Evolutionary conservation across 2,113 vertebrate species (phyloP), one percentile per base, ranked within the genome.

Genomic region (Perccottus glenii): DNA sequence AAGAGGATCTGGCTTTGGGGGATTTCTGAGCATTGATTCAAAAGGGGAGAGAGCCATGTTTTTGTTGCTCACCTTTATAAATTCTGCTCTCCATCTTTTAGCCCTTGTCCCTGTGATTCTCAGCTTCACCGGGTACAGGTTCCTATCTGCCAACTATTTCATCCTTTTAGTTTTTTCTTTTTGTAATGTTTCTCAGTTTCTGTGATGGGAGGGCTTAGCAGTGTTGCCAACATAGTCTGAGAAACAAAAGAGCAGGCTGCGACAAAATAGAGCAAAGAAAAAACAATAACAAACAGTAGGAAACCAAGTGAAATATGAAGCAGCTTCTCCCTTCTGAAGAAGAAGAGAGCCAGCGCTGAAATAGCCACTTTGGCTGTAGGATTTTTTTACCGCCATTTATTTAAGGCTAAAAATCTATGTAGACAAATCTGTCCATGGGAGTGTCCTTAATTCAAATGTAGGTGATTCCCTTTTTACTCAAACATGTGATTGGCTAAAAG

Each of bases 21-120:
- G 85, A 85, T 92, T 76, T 83, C 77, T 74, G 73, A 70, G 77
- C 89, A 94, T 91, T 90, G 93, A 94, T 94, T 94, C 19, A n/a
- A 5, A 16, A 45, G 19, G 32, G 60, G 60, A 70, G 73, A 70
- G 81, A 80, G 75, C 68, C 62, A 48, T 69, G 74, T 91, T 88
- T 75, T 67, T 80, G 70, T 51, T 69, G 73, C 77, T 66, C 71
- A 55, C 64, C 70, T 73, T 75, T 80, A 61, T 77, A 71, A 85
- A 82, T 67, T 65, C 53, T 67, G 73, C 48, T 79, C 45, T 67
- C 64, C 53, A 65, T 76, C 55, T 55, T 61, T 62, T 47, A 51
- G 61, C 40, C 67, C n/a, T 42, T 19, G 52, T 64, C n/a, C 3
- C 14, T 36, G 8, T 44, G 50, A 67, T 61, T 73, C 51, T 57